A percentile compares a stretch with the other conserved stretches of the same genome.
These are phyloP conservation scores for Parambassis ranga DNA, from an alignment of 2,797 vertebrate genomes.

Conservation along the genomic window DNA sequence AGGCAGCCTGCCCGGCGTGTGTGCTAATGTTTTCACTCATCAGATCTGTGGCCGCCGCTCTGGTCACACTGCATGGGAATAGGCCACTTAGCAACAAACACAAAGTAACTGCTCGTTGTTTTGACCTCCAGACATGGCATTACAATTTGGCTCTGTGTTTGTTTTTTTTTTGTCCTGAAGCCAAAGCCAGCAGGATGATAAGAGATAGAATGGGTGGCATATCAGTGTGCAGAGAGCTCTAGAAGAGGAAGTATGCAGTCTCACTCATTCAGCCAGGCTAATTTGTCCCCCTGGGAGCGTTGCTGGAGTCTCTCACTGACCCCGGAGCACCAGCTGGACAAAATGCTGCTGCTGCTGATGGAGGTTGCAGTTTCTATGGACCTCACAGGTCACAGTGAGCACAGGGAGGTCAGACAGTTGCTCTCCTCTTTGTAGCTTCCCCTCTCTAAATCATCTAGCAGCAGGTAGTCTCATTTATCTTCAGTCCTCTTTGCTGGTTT, in stretches of 20 bases:
- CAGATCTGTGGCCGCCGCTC: conserved; percentile 43
- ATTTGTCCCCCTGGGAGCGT: conserved; percentile 15
- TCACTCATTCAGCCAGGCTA: conserved; percentile 17
- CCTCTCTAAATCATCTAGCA: background rate
- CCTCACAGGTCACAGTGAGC: conserved; percentile 6
- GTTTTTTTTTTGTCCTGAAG: conserved; percentile 19
- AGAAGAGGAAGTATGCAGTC: conserved; percentile 7
- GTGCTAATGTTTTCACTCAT: conserved; percentile 60
- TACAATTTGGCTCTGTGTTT: conserved; percentile 24
- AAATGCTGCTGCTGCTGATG: conserved; percentile 32
- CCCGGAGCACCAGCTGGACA: conserved; percentile 41
- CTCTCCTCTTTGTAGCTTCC: background rate
- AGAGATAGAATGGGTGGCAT: conserved; percentile 8
- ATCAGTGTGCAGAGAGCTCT: background rate
- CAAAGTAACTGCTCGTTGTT: conserved; percentile 44
- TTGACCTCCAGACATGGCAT: conserved; percentile 41
- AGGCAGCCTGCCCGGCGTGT: conserved; percentile 36
- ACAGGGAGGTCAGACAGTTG: background rate
- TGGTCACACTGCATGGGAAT: conserved; percentile 54
- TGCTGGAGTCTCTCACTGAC: background rate
- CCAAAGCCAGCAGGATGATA: conserved; percentile 17
- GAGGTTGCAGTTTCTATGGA: background rate
- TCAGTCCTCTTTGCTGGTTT: background rate
- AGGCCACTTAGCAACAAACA: conserved; percentile 47
- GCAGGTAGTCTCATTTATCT: background rate